phyloP scores from a whole-genome alignment of 2,888 invertebrate species.

The Branchipolynoe longqiensis region DNA sequence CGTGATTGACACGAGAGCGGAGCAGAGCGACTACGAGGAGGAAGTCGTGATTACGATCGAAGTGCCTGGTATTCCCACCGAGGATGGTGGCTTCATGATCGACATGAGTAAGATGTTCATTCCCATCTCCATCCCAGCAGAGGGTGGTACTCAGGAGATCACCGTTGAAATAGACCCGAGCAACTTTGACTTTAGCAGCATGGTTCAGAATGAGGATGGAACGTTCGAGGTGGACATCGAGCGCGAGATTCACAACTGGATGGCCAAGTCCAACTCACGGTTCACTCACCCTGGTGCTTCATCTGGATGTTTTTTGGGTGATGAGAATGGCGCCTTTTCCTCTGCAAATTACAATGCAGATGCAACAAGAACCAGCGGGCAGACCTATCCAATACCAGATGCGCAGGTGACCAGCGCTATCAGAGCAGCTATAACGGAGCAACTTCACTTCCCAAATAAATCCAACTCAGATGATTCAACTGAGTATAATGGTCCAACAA shows the following conservation, averaged over 20 bases:
- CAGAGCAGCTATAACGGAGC: conserved; percentile 44
- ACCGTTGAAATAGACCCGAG: conserved; percentile 37
- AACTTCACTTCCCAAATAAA: conserved; percentile 13
- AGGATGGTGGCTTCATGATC: conserved; percentile 37
- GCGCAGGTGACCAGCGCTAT: conserved; percentile 45
- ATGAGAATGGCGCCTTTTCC: conserved; percentile 10
- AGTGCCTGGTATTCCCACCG: conserved; percentile 42
- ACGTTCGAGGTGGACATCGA: conserved; percentile 35
- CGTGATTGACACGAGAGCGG: conserved; percentile 42
- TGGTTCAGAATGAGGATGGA: conserved; percentile 47
- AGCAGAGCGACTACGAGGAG: conserved; percentile 24
- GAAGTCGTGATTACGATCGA: conserved; percentile 45
- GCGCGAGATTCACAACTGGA: conserved; percentile 32
- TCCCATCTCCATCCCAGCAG: conserved; percentile 40
- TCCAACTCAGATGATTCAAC: conserved; percentile 9
- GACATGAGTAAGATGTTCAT: conserved; percentile 54
- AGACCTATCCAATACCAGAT: too few species aligned
- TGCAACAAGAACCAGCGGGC: not conserved
- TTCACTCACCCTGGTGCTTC: not conserved
- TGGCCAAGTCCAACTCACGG: conserved; percentile 19
- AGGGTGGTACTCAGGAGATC: conserved; percentile 38
- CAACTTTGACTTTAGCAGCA: conserved; percentile 32
- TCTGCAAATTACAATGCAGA: not conserved
- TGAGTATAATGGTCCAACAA: not conserved
- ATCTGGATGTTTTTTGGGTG: too few species aligned